Evolutionary conservation across 2,888 invertebrate genomes (phyloP).

Genomic region (Agrochola litura): DNA sequence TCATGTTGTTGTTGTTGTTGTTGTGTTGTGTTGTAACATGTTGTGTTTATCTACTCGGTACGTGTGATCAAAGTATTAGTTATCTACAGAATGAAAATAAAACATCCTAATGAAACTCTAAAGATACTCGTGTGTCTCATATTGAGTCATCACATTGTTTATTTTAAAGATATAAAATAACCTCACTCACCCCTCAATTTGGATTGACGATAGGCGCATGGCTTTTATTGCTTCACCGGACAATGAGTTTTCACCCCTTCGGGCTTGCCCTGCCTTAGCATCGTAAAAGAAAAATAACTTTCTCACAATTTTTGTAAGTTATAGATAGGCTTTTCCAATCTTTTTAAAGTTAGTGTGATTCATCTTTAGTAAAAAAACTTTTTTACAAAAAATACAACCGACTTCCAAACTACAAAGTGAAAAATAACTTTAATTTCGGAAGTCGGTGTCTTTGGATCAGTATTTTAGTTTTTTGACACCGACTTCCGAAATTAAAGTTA

Average conservation of each 20-base stretch:
- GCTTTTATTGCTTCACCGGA: conserved; percentile 54
- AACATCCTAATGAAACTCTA: not conserved
- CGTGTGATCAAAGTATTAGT: not conserved
- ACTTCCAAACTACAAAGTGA: too few species aligned
- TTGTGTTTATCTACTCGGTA: not conserved
- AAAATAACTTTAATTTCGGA: too few species aligned
- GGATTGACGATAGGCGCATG: conserved; percentile 38
- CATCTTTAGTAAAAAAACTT: not conserved
- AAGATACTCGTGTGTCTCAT: not conserved
- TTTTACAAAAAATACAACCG: too few species aligned
- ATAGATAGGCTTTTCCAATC: not conserved
- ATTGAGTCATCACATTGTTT: conserved; percentile 39
- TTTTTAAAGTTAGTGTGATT: not conserved
- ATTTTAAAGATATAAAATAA: conserved; percentile 45
- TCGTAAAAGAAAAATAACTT: conserved; percentile 47
- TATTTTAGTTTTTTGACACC: too few species aligned
- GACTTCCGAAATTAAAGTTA: too few species aligned
- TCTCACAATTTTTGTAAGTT: conserved; percentile 14
- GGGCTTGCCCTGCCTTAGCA: conserved; percentile 8
- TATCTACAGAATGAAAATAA: too few species aligned
- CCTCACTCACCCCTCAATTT: conserved; percentile 45
- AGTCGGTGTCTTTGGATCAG: too few species aligned
- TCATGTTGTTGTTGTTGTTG: too few species aligned
- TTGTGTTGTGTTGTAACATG: too few species aligned
- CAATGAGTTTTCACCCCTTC: conserved; percentile 52